These are phyloP conservation scores for Saccostrea echinata DNA, from an alignment of 1,140 invertebrate genomes.

Conservation along the genomic window DNA sequence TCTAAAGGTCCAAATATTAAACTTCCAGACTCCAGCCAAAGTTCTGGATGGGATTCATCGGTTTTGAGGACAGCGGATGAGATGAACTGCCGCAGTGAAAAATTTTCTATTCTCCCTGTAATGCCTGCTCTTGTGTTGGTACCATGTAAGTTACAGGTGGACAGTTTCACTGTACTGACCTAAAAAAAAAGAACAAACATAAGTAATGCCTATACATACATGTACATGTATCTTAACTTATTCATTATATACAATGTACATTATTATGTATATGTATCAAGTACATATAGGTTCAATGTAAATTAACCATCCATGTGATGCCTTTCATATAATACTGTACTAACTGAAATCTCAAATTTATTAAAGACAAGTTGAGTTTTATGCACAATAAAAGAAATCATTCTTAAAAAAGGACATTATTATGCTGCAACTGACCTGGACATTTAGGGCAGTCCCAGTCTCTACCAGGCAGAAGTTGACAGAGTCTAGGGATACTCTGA, in stretches of 20 bases:
- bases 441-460: slow-evolving; percentile 90
- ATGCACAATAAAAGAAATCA: too few species aligned
- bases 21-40: slow-evolving; percentile 96
- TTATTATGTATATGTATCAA: too few species aligned
- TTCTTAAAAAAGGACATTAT: too few species aligned
- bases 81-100: slow-evolving; percentile 86
- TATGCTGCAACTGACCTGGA: slow-evolving; percentile 84
- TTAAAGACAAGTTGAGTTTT: too few species aligned
- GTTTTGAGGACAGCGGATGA: slow-evolving; percentile 67
- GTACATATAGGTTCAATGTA: too few species aligned
- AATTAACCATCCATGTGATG: too few species aligned
- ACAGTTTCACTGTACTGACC: slow-evolving; percentile 91
- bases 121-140: slow-evolving; percentile 93
- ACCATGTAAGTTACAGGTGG: slow-evolving; percentile 96
- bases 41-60: slow-evolving; percentile 68
- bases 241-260: neutral
- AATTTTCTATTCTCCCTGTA: slow-evolving; percentile 91
- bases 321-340: too few species aligned
- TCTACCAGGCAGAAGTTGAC: slow-evolving; percentile 96
- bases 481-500: slow-evolving; percentile 92
- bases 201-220: neutral
- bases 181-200: slow-evolving; percentile 71
- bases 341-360: too few species aligned
- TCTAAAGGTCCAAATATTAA: slow-evolving; percentile 93
- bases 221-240: neutral